Evolutionary conservation across 2,797 vertebrate species (phyloP).

Genomic region (Orientallactaga sibirica): DNA sequence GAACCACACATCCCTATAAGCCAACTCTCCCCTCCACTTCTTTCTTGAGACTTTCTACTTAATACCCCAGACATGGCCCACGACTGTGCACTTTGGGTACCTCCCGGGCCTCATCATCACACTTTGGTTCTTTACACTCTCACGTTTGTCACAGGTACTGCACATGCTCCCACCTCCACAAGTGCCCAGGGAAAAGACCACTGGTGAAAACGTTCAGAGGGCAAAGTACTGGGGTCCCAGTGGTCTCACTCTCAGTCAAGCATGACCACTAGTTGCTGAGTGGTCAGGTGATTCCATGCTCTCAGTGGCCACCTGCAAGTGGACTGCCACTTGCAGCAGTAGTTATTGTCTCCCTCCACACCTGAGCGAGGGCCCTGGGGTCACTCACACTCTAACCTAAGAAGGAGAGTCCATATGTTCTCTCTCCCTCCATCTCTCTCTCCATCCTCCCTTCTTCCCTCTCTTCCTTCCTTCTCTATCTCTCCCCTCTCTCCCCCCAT

Average conservation of each 20-base stretch:
- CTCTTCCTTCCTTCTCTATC: no score
- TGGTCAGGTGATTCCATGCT: rapidly evolving
- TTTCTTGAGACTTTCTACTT: background rate
- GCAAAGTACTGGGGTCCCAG: no score
- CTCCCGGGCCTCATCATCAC: background rate
- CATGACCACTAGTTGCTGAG: background rate
- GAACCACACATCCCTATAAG: background rate
- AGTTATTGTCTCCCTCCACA: background rate
- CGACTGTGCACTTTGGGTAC: background rate
- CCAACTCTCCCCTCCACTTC: no score
- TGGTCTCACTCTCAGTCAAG: background rate
- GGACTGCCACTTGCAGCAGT: background rate
- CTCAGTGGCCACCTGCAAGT: background rate
- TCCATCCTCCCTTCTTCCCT: background rate
- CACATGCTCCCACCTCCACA: no score
- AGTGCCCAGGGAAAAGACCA: background rate
- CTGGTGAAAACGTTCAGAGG: background rate
- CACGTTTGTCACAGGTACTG: background rate
- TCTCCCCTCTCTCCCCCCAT: no score
- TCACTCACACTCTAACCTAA: background rate
- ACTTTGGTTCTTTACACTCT: background rate
- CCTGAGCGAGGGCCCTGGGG: background rate
- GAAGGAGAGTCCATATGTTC: background rate
- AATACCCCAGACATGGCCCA: rapidly evolving
- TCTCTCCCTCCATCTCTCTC: no score